phyloP scores from a whole-genome alignment of 2,797 vertebrate genomes.

The Poeciliopsis paucimaculata region DNA sequence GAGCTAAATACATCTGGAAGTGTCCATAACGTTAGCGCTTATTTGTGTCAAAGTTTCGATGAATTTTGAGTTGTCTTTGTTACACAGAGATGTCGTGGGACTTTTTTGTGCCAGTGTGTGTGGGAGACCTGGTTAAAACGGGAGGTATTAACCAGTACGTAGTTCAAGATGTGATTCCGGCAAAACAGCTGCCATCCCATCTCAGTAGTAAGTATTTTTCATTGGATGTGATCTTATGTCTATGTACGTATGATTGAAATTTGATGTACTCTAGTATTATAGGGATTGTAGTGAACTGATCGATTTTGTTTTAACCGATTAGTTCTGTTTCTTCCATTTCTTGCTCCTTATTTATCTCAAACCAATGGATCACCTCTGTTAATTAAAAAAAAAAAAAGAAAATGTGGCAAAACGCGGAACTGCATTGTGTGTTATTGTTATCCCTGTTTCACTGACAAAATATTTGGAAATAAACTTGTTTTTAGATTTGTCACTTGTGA shows the following conservation, averaged over 20 bases:
- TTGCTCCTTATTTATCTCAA: not conserved
- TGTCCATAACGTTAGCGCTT: not conserved
- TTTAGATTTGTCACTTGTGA: not conserved
- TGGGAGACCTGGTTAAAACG: conserved; percentile 86
- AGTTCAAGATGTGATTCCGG: conserved; percentile 86
- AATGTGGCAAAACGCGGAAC: not conserved
- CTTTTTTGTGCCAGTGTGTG: conserved; percentile 85
- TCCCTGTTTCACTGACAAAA: not conserved
- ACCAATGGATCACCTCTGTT: not conserved
- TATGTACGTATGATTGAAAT: not conserved
- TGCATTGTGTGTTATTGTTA: not conserved
- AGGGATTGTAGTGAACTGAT: not conserved
- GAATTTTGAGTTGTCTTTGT: not conserved
- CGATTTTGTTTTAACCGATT: not conserved
- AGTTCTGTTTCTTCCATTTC: not conserved
- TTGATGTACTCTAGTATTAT: not conserved
- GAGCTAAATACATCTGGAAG: not conserved
- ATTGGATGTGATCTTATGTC: not conserved
- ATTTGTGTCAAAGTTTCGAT: not conserved
- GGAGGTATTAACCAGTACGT: conserved; percentile 87
- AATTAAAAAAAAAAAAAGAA: not conserved
- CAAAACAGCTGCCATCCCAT: conserved; percentile 77
- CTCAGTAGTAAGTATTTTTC: conserved; percentile 80
- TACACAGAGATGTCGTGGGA: conserved; percentile 83
- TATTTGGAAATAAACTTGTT: not conserved